Evolutionary conservation across 2,797 vertebrate genomes (phyloP).

Genomic region (Halcyon chelicuti): DNA sequence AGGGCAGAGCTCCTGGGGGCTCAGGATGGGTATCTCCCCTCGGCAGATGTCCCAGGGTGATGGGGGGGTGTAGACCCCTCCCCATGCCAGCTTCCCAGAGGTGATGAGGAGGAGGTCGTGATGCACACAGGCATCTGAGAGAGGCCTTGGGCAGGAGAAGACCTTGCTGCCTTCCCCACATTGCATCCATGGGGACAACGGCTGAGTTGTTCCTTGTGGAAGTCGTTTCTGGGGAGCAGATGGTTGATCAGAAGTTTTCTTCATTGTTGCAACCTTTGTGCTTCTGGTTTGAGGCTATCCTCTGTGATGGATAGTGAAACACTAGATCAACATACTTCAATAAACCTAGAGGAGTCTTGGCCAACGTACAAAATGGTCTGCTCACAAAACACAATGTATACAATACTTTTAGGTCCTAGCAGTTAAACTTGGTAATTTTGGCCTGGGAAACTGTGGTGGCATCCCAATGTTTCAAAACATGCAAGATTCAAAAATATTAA

Average conservation of each 20-base stretch:
- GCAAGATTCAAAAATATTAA: background rate
- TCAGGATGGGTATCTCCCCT: background rate
- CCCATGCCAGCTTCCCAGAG: background rate
- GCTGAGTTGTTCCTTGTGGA: background rate
- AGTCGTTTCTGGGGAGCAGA: background rate
- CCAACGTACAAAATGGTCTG: background rate
- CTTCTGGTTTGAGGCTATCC: background rate
- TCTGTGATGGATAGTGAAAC: background rate
- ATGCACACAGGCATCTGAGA: rapidly evolving
- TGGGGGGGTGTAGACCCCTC: rapidly evolving
- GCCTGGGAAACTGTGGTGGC: background rate
- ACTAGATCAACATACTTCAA: background rate
- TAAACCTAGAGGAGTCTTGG: background rate
- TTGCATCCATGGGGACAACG: rapidly evolving
- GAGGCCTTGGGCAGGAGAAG: background rate
- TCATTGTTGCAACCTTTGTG: background rate
- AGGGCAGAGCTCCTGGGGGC: background rate
- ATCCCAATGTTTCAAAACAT: background rate
- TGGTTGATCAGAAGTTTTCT: background rate
- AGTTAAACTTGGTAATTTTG: background rate
- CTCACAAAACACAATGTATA: background rate
- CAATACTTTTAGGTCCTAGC: background rate
- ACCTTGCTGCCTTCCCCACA: background rate
- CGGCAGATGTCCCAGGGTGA: background rate
- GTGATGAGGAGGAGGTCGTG: rapidly evolving